These are phyloP conservation scores for Notarius lentiginosus DNA, from an alignment of 2,113 vertebrate species.

Conservation along the genomic window DNA sequence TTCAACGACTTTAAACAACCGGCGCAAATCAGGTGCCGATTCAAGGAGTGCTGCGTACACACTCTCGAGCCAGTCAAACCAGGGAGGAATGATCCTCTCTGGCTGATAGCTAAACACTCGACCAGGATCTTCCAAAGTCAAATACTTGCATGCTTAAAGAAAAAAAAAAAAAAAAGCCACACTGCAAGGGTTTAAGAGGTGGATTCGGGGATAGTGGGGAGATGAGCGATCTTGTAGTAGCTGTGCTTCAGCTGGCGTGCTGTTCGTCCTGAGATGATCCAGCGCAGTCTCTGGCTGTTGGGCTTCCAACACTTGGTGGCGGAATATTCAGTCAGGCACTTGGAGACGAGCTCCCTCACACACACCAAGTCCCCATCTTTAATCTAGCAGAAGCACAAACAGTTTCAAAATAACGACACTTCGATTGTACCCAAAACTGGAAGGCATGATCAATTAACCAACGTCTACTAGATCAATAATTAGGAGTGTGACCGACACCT, in stretches of 20 bases:
- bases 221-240: slow-evolving; percentile 90
- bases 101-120: slow-evolving; percentile 43
- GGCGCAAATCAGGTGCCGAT: slow-evolving; percentile 67
- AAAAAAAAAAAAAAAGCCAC: slow-evolving; percentile 6
- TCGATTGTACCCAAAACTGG: too few relatives aligned
- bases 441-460: too few relatives aligned
- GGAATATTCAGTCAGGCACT: slow-evolving; percentile 90
- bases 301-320: slow-evolving; percentile 87
- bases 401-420: neutral
- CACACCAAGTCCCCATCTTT: slow-evolving; percentile 82
- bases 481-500: too few relatives aligned
- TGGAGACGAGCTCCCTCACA: slow-evolving; percentile 86
- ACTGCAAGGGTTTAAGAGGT: slow-evolving; percentile 62
- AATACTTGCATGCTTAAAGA: slow-evolving; percentile 34
- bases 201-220: slow-evolving; percentile 93
- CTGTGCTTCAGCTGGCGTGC: slow-evolving; percentile 90
- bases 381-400: slow-evolving; percentile 70
- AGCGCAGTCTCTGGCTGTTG: slow-evolving; percentile 87
- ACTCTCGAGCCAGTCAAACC: slow-evolving; percentile 56
- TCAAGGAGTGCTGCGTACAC: slow-evolving; percentile 70
- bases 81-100: slow-evolving; percentile 51
- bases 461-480: too few relatives aligned
- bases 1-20: slow-evolving; percentile 77
- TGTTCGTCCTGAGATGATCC: slow-evolving; percentile 93
- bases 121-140: slow-evolving; percentile 56